A percentile compares a stretch with the other conserved stretches of the same genome.
Conservation (phyloP, 2,888 invertebrate genomes). For the Phortica okadai region DNA sequence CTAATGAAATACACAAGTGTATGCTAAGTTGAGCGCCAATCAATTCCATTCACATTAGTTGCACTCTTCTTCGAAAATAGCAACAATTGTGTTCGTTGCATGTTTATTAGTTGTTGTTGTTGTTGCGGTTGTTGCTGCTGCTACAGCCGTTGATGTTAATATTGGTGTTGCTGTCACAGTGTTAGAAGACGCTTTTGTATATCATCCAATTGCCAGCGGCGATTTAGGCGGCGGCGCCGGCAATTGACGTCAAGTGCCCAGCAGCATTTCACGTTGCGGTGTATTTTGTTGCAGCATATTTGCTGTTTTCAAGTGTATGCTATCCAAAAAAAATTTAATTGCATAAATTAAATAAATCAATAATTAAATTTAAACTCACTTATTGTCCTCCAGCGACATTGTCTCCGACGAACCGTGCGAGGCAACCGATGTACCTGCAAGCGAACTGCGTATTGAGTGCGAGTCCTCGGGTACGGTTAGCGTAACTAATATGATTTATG, state of each 20-base stretch:
- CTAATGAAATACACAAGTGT: not conserved
- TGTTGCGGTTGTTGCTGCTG: slow-evolving; percentile 33
- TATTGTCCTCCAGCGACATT: slow-evolving; percentile 76
- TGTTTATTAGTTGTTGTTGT: slow-evolving; percentile 36
- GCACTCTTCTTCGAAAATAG: slow-evolving; percentile 35
- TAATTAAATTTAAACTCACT: slow-evolving; percentile 61
- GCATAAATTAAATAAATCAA: not conserved
- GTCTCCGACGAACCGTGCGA: slow-evolving; percentile 76
- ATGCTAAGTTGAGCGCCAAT: not conserved
- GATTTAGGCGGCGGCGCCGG: slow-evolving; percentile 60
- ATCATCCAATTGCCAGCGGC: slow-evolving; percentile 63
- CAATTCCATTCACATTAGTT: slow-evolving; percentile 16
- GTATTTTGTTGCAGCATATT: slow-evolving; percentile 72
- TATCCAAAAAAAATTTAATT: slow-evolving; percentile 43
- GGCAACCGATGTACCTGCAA: slow-evolving; percentile 76
- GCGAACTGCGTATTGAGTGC: slow-evolving; percentile 76
- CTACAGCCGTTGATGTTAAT: slow-evolving; percentile 30
- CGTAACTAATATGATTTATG: slow-evolving; percentile 68
- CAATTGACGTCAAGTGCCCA: slow-evolving; percentile 72
- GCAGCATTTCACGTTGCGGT: slow-evolving; percentile 70
- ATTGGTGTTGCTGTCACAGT: slow-evolving; percentile 34
- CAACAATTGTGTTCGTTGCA: slow-evolving; percentile 18
- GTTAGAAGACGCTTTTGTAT: slow-evolving; percentile 44
- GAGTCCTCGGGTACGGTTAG: slow-evolving; percentile 76
- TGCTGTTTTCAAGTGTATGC: slow-evolving; percentile 74